Conservation (phyloP, 2,113 vertebrate genomes). For the Larimichthys crocea region DNA sequence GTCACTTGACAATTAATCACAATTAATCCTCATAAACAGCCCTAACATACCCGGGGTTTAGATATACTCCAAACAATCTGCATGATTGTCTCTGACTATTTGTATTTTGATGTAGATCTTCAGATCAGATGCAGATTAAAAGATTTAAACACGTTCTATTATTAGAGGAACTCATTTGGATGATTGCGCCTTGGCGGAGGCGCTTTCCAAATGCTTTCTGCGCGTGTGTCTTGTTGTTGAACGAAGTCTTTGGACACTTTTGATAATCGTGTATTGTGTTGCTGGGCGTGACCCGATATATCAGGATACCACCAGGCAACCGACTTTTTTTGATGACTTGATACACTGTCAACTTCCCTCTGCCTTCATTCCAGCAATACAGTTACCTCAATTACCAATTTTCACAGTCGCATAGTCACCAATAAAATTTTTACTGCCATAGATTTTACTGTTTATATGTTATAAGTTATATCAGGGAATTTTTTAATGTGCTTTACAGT, state of each 20-base stretch:
- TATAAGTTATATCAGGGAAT: no score
- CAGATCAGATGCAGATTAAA: slow-evolving; percentile 11
- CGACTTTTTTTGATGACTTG: not conserved
- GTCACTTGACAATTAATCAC: not conserved
- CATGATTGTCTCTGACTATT: slow-evolving; percentile 1
- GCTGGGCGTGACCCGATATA: not conserved
- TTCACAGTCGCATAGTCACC: not conserved
- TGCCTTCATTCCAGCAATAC: not conserved
- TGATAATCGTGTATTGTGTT: not conserved
- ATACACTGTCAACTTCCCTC: not conserved
- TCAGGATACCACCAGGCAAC: not conserved
- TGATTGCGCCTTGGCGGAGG: not conserved
- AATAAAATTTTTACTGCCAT: no score
- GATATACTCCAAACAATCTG: not conserved
- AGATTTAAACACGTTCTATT: slow-evolving; percentile 14
- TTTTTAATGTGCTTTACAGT: no score
- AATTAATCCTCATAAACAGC: not conserved
- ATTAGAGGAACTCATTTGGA: slow-evolving; percentile 18
- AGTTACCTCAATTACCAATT: not conserved
- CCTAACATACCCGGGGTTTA: not conserved
- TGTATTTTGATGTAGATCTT: slow-evolving; percentile 9
- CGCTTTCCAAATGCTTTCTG: not conserved
- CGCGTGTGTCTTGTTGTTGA: not conserved
- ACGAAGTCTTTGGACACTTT: not conserved
- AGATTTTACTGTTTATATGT: no score